Percentiles rank a stretch among this genome's conserved stretches.
Conservation (phyloP, 2,797 vertebrate genomes). For the Rhadinocentrus ornatus region DNA sequence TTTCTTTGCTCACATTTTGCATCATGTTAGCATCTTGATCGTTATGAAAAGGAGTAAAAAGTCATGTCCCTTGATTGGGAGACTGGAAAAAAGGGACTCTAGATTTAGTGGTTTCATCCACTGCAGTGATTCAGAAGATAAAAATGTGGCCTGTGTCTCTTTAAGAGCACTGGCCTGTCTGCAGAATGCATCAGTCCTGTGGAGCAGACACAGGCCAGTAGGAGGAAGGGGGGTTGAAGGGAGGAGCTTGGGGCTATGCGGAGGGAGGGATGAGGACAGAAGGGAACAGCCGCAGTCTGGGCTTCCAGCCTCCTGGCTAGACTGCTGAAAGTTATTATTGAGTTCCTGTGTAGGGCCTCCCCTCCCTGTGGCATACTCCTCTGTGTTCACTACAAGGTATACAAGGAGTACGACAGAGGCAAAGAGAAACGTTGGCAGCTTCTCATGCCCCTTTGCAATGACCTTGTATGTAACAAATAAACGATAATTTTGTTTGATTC, state of each 20-base stretch:
- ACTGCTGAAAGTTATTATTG: conserved; percentile 98
- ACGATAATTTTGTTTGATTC: conserved; percentile 80
- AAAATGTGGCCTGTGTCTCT: conserved; percentile 86
- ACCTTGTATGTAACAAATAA: conserved; percentile 86
- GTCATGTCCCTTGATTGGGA: conserved; percentile 57
- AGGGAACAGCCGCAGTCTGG: conserved; percentile 95
- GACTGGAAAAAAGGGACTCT: conserved; percentile 71
- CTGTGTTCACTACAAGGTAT: conserved; percentile 80
- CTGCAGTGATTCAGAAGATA: conserved; percentile 85
- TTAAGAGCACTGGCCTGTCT: conserved; percentile 88
- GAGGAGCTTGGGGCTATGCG: conserved; percentile 74
- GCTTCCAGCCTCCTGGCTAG: conserved; percentile 96
- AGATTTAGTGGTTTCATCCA: conserved; percentile 75
- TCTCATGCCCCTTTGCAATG: conserved; percentile 84
- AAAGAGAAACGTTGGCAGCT: conserved; percentile 75
- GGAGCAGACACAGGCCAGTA: conserved; percentile 87
- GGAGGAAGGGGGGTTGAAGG: conserved; percentile 68
- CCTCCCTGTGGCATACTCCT: conserved; percentile 83
- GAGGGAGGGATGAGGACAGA: conserved; percentile 80
- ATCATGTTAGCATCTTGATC: conserved; percentile 60
- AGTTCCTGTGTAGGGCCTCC: conserved; percentile 91
- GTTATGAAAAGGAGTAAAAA: conserved; percentile 54
- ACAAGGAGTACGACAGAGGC: conserved; percentile 59
- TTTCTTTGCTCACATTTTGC: conserved; percentile 64
- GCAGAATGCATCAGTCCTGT: conserved; percentile 91